Evolutionary conservation across 2,888 invertebrate species (phyloP), one percentile per base, ranked within the genome.

Genomic region (Toxonevra muliebris): DNA sequence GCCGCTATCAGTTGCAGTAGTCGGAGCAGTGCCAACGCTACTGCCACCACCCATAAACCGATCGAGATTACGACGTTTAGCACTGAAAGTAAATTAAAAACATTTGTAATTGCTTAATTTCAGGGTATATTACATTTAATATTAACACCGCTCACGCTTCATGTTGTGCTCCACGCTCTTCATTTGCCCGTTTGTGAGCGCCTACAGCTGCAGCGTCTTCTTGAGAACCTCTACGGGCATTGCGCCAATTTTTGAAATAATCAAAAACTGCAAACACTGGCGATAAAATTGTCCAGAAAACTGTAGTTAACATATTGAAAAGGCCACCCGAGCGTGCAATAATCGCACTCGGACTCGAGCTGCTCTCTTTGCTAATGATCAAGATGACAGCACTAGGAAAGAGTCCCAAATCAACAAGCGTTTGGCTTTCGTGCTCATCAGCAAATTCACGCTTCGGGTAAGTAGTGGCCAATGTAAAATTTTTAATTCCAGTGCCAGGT

Each of bases 401-500:
- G 76, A 95, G 86, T 79, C 93, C 94, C 89, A 98, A 88, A 73
- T 90, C 88, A 74, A 92, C 92, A 72, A 98, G 86, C 0, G 97
- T 95, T 80, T 91, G 92, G 69, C 94, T 92, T 85, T 94, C 96
- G 82, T 98, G 96, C 1, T 94, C 95, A 1, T 87, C 88, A 2
- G 88, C 88, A 83, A 96, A 97, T 73, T 96, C 89, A 86, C 93
- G 94, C 80, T 91, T 92, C 15, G 98, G 97, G 87, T 95, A 98
- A 79, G 90, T 92, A 1, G 96, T 97, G 70, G 93, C 93, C 69
- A 96, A 86, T 0, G 89, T 87, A 79, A 94, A 94, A 65, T 90
- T 86, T 0, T 87, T 88, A 57, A 83, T 80, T n/a, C 80, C 80
- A 10, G 82, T 80, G 20, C 79, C 76, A 63, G 79, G 66, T 70